Evolutionary conservation across 2,797 vertebrate species (phyloP), one percentile per base, ranked within the genome.

Genomic region (Tauraco hartlaubi): DNA sequence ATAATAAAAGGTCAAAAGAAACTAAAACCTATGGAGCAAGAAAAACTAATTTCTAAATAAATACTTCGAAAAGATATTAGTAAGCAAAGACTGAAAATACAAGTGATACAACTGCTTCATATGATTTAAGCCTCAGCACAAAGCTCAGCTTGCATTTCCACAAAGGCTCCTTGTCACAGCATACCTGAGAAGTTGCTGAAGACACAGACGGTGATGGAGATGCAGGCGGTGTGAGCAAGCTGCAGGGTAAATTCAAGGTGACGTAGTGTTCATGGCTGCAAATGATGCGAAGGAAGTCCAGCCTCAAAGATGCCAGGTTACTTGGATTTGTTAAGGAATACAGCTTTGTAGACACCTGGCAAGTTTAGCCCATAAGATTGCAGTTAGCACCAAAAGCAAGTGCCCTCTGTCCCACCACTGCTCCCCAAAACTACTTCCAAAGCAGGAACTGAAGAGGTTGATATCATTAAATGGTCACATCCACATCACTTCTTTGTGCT

Each of bases 251-350:
- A 89, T 99, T 99, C 52, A 99, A 97, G 37, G 99, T 99, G 87
- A 99, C 99, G 2, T 99, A 99, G 97, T 99, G 99, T 85, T 99
- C 99, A 0, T 99, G 99, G 95, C 99, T 99, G 94, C 99, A 99
- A 77, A 99, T 96, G 23, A 99, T 99, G 93, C 99, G 98, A 92
- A 99, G 97, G 96, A 99, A 99, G 96, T 99, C 99, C 79, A 99
- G 98, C 95, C 98, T 98, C 97, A 99, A 94, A 62, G 99, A 99
- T 46, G 98, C 98, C 95, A 99, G 96, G 69, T 96, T 97, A 75
- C 98, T 99, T 55, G 99, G 99, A 94, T 99, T 99, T 96, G 99
- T 98, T 77, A 99, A 97, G 43, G 98, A 96, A 64, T 99, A 99
- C 69, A 99, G 97, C 97, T 99, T 99, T 56, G 98, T 97, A 88